Conservation (phyloP, 2,113 vertebrate genomes). For the Antennarius striatus region DNA sequence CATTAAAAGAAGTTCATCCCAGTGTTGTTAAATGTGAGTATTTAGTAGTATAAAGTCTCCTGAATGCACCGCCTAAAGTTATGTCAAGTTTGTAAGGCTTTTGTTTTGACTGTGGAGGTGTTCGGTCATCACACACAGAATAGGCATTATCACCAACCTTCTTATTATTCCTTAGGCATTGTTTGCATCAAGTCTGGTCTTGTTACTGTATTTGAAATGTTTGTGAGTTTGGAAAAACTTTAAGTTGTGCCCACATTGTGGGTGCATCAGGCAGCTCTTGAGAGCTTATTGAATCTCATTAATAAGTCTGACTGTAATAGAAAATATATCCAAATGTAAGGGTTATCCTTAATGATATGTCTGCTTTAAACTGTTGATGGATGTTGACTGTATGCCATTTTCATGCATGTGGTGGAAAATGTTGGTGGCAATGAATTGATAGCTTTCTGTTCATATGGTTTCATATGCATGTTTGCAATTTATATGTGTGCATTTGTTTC, state of each 20-base stretch:
- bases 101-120: constrained; percentile 43
- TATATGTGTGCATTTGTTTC: constrained; percentile 28
- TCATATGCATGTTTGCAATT: constrained; percentile 19
- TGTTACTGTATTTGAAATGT: constrained; percentile 13
- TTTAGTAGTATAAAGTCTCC: constrained; percentile 23
- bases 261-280: neutral
- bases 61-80: constrained; percentile 23
- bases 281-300: constrained; percentile 15
- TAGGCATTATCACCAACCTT: constrained; percentile 9
- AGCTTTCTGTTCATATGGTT: constrained; percentile 57
- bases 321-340: constrained; percentile 37
- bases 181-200: constrained; percentile 27
- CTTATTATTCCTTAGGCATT: constrained; percentile 37
- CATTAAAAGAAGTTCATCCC: constrained; percentile 15
- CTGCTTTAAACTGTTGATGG: constrained; percentile 12
- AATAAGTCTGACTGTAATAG: constrained; percentile 21
- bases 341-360: constrained; percentile 12
- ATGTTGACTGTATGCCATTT: constrained; percentile 31
- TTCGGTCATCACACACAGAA: constrained; percentile 30
- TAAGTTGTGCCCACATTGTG: constrained; percentile 14
- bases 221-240: constrained; percentile 18
- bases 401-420: constrained; percentile 12
- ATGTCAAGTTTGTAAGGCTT: constrained; percentile 38
- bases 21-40: constrained; percentile 36
- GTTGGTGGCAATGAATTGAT: constrained; percentile 13